phyloP scores from a whole-genome alignment of 2,113 vertebrate genomes.

The Ictidomys tridecemlineatus region DNA sequence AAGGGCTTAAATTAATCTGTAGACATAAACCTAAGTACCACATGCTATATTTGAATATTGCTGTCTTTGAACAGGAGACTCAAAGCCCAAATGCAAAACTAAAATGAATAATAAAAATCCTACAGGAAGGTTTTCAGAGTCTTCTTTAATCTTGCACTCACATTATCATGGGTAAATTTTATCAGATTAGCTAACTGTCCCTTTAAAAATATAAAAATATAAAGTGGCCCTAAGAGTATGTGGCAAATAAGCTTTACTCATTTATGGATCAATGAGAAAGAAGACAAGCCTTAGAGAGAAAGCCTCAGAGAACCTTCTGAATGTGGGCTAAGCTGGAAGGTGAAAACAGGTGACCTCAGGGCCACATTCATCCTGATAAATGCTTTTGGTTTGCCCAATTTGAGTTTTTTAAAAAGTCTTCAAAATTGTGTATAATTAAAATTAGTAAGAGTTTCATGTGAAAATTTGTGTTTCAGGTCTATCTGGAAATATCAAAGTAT shows the following conservation, averaged over 20 bases:
- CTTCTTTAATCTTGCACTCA: neutral
- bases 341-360: neutral
- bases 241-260: neutral
- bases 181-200: neutral
- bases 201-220: conserved; percentile 41
- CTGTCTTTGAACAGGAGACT: neutral
- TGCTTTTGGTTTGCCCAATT: neutral
- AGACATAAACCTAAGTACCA: neutral
- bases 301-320: neutral
- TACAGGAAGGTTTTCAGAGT: neutral
- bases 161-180: neutral
- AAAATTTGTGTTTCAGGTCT: neutral
- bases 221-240: neutral
- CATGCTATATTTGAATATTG: conserved; percentile 14
- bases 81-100: conserved; percentile 34
- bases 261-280: neutral
- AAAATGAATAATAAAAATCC: conserved; percentile 18
- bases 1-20: conserved; percentile 11
- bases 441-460: neutral
- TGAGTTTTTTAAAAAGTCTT: neutral
- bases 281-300: neutral
- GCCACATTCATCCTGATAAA: neutral
- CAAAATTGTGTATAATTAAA: neutral
- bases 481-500: conserved; percentile 47
- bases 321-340: neutral